phyloP scores from a whole-genome alignment of 92 coral and sea anemone species.

The Ricordea florida region DNA sequence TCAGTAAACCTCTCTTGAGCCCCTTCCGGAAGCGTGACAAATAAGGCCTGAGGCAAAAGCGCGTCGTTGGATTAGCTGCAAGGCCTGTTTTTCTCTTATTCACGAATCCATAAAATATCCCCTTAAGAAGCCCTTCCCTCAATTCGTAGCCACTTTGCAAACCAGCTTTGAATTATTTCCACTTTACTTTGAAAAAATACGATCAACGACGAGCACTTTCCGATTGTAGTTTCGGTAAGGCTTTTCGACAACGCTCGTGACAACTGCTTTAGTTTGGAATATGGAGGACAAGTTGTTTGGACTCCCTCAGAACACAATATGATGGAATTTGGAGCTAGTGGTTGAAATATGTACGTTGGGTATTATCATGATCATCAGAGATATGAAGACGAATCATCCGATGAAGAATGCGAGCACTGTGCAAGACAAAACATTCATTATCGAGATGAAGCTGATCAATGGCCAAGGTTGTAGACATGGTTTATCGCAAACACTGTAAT shows the following conservation, averaged over 20 bases:
- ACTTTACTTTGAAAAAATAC: no score
- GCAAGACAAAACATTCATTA: slow-evolving; percentile 59
- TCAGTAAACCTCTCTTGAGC: not conserved
- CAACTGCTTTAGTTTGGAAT: slow-evolving; percentile 22
- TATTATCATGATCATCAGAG: slow-evolving; percentile 71
- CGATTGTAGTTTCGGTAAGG: slow-evolving; percentile 9
- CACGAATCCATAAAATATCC: not conserved
- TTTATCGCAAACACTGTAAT: no score
- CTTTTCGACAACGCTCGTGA: slow-evolving; percentile 12
- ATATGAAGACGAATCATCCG: slow-evolving; percentile 70
- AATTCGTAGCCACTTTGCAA: no score
- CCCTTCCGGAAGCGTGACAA: slow-evolving; percentile 12
- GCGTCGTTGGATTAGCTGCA: not conserved
- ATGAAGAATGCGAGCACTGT: slow-evolving; percentile 64
- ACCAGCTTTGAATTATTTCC: no score
- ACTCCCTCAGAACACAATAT: slow-evolving; percentile 25
- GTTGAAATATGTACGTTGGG: slow-evolving; percentile 80
- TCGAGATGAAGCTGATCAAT: slow-evolving; percentile 46
- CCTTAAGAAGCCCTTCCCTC: no score
- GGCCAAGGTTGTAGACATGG: slow-evolving; percentile 20
- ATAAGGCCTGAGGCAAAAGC: not conserved
- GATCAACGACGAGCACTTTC: no score
- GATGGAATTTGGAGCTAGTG: slow-evolving; percentile 70
- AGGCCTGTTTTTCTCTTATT: not conserved
- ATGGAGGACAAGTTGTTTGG: slow-evolving; percentile 43